Evolutionary conservation across 1,140 invertebrate genomes (phyloP).

Genomic region (Bombus picipes): DNA sequence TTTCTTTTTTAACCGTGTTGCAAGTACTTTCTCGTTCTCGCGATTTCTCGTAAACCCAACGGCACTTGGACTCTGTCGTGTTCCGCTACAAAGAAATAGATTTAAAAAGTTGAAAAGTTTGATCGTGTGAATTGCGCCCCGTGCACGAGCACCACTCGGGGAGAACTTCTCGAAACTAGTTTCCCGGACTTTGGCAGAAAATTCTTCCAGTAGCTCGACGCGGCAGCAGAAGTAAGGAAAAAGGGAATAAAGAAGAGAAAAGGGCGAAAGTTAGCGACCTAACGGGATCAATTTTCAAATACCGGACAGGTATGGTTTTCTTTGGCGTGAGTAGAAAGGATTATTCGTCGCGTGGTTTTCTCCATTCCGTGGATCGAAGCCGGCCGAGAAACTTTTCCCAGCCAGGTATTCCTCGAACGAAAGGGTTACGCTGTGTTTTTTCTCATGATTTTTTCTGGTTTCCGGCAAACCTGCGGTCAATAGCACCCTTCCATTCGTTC

Average conservation of each 20-base stretch:
- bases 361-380: conserved; percentile 41
- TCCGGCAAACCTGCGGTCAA: conserved; percentile 38
- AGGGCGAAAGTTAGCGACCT: conserved; percentile 64
- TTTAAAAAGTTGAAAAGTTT: conserved; percentile 50
- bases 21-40: neutral
- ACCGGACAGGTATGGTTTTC: conserved; percentile 57
- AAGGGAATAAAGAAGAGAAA: conserved; percentile 36
- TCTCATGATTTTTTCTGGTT: conserved; percentile 70
- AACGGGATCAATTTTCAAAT: conserved; percentile 74
- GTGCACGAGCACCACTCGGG: conserved; percentile 8
- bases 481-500: conserved; percentile 59
- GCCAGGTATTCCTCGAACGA: conserved; percentile 36
- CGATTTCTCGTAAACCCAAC: conserved; percentile 24
- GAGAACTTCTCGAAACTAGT: conserved; percentile 35
- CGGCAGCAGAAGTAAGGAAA: neutral
- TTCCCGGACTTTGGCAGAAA: conserved; percentile 25
- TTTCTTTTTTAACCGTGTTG: neutral
- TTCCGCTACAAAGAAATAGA: conserved; percentile 10
- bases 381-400: neutral
- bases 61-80: too few species aligned
- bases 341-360: conserved; percentile 59
- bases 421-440: conserved; percentile 56
- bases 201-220: conserved; percentile 25
- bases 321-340: conserved; percentile 25
- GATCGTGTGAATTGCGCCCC: conserved; percentile 19